These are phyloP conservation scores for Punctoribates punctum DNA, from an alignment of 2,888 invertebrate species.

Conservation along the genomic window DNA sequence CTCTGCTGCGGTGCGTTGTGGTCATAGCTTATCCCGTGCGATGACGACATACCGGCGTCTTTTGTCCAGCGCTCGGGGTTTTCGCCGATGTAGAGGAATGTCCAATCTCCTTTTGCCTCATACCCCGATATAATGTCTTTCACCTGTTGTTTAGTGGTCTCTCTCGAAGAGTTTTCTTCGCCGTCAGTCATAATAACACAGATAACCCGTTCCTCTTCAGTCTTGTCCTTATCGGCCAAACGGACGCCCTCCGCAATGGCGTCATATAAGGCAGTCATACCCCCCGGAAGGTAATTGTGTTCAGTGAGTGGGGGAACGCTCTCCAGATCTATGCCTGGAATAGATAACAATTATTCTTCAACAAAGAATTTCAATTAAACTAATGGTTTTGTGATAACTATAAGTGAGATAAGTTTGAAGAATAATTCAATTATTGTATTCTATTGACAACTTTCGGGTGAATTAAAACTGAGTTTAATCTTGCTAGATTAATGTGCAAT, in stretches of 20 bases:
- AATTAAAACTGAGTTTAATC: too few relatives aligned
- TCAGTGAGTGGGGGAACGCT: neutral
- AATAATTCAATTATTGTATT: too few relatives aligned
- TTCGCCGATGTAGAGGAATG: constrained; percentile 7
- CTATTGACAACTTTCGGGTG: too few relatives aligned
- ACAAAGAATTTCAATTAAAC: too few relatives aligned
- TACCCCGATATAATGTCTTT: neutral
- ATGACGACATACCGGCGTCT: neutral
- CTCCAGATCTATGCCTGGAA: neutral
- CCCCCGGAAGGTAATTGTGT: neutral
- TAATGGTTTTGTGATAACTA: too few relatives aligned
- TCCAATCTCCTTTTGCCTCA: neutral
- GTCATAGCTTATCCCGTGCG: neutral
- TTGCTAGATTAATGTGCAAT: too few relatives aligned
- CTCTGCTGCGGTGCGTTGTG: neutral
- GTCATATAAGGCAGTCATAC: constrained; percentile 8
- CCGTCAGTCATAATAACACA: constrained; percentile 25
- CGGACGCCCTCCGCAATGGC: neutral
- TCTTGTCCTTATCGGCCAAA: neutral
- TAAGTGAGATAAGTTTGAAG: too few relatives aligned
- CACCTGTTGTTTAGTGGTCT: neutral
- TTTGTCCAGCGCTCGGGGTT: neutral
- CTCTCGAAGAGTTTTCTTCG: constrained; percentile 11
- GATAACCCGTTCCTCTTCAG: neutral
- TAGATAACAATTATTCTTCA: too few relatives aligned